Evolutionary conservation across 1,140 invertebrate species (phyloP).

Genomic region (Thaumetopoea pityocampa): DNA sequence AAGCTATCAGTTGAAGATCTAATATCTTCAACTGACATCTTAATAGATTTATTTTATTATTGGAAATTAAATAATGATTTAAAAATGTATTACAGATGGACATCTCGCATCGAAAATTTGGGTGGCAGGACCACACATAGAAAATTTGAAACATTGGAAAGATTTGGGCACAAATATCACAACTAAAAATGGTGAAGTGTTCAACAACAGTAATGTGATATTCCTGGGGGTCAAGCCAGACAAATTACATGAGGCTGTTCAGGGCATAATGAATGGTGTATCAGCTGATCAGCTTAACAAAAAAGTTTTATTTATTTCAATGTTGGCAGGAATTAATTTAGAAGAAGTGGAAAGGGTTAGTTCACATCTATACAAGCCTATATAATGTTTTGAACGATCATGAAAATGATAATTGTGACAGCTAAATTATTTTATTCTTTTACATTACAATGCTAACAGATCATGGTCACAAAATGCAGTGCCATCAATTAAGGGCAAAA

Average conservation of each 20-base stretch:
- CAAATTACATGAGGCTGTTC: slow-evolving; percentile 80
- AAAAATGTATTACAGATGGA: slow-evolving; percentile 68
- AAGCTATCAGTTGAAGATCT: too few species aligned
- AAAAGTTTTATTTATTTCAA: slow-evolving; percentile 83
- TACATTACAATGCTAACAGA: too few species aligned
- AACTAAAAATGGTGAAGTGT: slow-evolving; percentile 79
- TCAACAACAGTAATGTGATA: slow-evolving; percentile 83
- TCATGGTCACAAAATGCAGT: too few species aligned
- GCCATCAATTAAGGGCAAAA: too few species aligned
- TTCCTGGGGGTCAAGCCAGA: slow-evolving; percentile 93
- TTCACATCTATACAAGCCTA: too few species aligned
- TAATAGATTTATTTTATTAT: slow-evolving; percentile 9
- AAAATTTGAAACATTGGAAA: slow-evolving; percentile 80
- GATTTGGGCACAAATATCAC: slow-evolving; percentile 78
- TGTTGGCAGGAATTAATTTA: slow-evolving; percentile 88
- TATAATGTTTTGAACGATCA: too few species aligned
- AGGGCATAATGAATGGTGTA: slow-evolving; percentile 29
- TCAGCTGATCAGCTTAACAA: slow-evolving; percentile 45
- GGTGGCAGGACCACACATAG: slow-evolving; percentile 82
- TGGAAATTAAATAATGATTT: slow-evolving; percentile 32
- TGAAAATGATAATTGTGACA: too few species aligned
- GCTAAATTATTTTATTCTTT: too few species aligned
- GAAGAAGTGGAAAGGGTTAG: slow-evolving; percentile 81
- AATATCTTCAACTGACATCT: too few species aligned
- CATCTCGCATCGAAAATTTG: slow-evolving; percentile 77